Base-by-base conservation (phyloP, 1,140 invertebrate species). In the Pissodes strobi region DNA sequence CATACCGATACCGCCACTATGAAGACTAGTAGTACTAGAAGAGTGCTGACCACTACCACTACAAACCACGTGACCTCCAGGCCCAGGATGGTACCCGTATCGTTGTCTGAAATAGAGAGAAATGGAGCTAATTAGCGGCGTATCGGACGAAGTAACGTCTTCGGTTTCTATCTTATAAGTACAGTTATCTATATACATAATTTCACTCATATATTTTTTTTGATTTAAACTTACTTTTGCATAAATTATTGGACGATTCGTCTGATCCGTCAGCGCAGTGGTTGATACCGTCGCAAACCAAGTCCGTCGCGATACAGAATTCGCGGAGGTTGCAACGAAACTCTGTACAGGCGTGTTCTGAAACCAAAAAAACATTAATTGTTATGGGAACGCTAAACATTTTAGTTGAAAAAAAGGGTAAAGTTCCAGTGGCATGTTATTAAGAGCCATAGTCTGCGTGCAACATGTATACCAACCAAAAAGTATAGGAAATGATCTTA, bases 211-310 rank as follows among this genome's bases (percentile, higher is more conserved):
- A n/a, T n/a, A n/a, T n/a, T n/a, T n/a, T n/a, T n/a, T n/a, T n/a
- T n/a, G n/a, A n/a, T n/a, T 2, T 30, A 8, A 8, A 85, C 87
- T 88, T 82, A 94, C 92, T 90, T 75, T 88, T 86, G 81, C 93
- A 95, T 49, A 89, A 82, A 46, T 87, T 86, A 57, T 87, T 88
- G 64, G 89, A 85, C 53, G 88, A 87, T 80, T 96, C 94, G 75
- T 97, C 94, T 13, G 91, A 93, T 34, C 90, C 91, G 79, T 95
- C 93, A n/a, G 88, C 91, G 78, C 94, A 96, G 77, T 97, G 93
- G 79, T 93, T 92, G 64, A 95, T 88, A 23, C 88, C 88, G 79
- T 97, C 94, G 79, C 94, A 96, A 48, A 91, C 84, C 27, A 96
- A 84, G 79, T 94, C 91, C 15, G 86, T 88, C 70, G 90, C 87